These are phyloP conservation scores for Dreissena rostriformis DNA, from an alignment of 1,140 invertebrate species.

Conservation along the genomic window DNA sequence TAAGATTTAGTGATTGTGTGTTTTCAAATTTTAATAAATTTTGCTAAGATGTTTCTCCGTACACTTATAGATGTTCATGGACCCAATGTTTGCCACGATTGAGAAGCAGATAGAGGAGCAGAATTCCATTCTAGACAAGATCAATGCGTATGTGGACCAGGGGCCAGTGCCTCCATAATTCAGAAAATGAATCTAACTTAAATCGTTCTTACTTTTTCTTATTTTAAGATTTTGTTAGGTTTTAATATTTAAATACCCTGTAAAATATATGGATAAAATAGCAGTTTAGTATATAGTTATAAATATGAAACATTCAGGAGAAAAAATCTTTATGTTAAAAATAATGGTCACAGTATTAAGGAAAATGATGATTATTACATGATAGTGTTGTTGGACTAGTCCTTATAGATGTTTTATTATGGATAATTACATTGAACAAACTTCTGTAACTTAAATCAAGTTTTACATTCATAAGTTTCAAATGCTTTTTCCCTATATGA, in stretches of 20 bases:
- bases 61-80: constrained; percentile 71
- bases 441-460: neutral
- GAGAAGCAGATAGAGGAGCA: constrained; percentile 69
- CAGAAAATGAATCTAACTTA: neutral
- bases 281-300: neutral
- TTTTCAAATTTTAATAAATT: no score
- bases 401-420: neutral
- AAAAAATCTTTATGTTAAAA: neutral
- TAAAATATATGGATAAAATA: neutral
- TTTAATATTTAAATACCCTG: neutral
- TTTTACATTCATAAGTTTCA: constrained; percentile 6
- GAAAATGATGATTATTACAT: neutral
- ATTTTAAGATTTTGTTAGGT: neutral
- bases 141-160: constrained; percentile 66
- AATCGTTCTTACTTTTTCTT: neutral
- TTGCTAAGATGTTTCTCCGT: neutral
- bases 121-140: constrained; percentile 71
- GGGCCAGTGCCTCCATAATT: no score
- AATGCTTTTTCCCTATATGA: neutral
- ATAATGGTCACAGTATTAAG: neutral
- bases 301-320: neutral
- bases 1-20: no score
- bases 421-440: neutral
- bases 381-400: neutral
- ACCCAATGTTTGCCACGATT: constrained; percentile 73